Conservation (phyloP, 2,888 invertebrate species). For the Agrotis segetum region DNA sequence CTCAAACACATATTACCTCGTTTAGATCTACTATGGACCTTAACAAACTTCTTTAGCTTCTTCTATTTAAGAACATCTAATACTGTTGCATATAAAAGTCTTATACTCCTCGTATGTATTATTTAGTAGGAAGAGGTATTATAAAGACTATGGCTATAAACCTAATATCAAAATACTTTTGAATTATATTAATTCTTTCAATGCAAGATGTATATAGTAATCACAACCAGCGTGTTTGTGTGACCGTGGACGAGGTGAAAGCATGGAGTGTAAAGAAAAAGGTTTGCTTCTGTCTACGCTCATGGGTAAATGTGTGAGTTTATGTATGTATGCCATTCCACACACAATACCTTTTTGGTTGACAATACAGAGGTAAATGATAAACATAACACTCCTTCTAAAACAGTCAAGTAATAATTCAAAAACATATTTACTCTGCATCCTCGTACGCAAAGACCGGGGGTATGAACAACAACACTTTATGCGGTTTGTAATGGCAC, state of each 20-base stretch:
- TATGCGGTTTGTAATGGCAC: slow-evolving; percentile 77
- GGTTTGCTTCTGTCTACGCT: too few species aligned
- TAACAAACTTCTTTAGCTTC: too few species aligned
- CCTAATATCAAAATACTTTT: background rate
- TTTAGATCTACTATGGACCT: too few species aligned
- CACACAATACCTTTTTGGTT: background rate
- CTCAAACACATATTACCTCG: too few species aligned
- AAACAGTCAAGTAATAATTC: slow-evolving; percentile 1
- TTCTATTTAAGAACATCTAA: too few species aligned
- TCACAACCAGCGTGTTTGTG: too few species aligned
- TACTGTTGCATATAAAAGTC: background rate
- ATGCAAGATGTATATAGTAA: too few species aligned
- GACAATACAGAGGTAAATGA: background rate
- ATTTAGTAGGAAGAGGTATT: background rate
- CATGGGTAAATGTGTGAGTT: too few species aligned
- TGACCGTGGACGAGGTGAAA: too few species aligned
- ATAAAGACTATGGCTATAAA: background rate
- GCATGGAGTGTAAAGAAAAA: too few species aligned
- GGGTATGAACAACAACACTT: slow-evolving; percentile 78
- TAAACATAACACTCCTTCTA: background rate
- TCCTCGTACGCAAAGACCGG: slow-evolving; percentile 71
- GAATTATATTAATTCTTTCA: background rate
- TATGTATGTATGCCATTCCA: background rate
- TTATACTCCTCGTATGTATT: background rate
- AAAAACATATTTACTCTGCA: slow-evolving; percentile 77